Evolutionary conservation across 2,797 vertebrate genomes (phyloP).

Genomic region (Prionace glauca): DNA sequence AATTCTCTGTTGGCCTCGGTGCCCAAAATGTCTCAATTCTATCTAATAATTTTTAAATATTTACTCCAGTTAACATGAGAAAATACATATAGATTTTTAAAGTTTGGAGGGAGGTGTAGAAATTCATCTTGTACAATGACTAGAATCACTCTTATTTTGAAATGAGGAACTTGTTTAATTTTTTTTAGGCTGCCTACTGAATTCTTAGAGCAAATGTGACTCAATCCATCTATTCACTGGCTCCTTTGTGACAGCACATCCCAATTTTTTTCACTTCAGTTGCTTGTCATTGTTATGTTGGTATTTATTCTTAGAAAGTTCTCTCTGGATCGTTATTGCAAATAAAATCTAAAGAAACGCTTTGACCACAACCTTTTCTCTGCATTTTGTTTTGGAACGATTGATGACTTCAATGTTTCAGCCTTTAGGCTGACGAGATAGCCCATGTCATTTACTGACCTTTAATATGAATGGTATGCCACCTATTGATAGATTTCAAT

Average conservation of each 20-base stretch:
- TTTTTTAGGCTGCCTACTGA: slow-evolving; percentile 21
- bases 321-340: neutral
- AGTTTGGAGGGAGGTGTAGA: neutral
- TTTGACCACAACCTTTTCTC: neutral
- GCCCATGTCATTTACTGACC: slow-evolving; percentile 25
- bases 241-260: slow-evolving; percentile 31
- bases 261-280: slow-evolving; percentile 18
- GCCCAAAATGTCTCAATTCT: neutral
- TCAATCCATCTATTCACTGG: slow-evolving; percentile 25
- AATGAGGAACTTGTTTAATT: neutral
- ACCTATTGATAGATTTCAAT: slow-evolving; percentile 16
- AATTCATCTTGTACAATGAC: neutral
- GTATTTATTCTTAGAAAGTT: neutral
- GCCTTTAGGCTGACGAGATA: neutral
- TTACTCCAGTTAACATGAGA: neutral
- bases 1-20: no score
- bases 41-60: neutral
- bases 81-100: neutral
- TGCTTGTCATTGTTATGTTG: slow-evolving; percentile 34
- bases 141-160: slow-evolving; percentile 19
- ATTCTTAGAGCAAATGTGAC: slow-evolving; percentile 18
- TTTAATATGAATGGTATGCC: slow-evolving; percentile 22
- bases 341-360: neutral
- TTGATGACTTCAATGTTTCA: neutral
- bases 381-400: neutral